A percentile compares a stretch with the other conserved stretches of the same genome.
Conservation (phyloP, 2,888 invertebrate genomes). For the Cataglyphis livida region DNA sequence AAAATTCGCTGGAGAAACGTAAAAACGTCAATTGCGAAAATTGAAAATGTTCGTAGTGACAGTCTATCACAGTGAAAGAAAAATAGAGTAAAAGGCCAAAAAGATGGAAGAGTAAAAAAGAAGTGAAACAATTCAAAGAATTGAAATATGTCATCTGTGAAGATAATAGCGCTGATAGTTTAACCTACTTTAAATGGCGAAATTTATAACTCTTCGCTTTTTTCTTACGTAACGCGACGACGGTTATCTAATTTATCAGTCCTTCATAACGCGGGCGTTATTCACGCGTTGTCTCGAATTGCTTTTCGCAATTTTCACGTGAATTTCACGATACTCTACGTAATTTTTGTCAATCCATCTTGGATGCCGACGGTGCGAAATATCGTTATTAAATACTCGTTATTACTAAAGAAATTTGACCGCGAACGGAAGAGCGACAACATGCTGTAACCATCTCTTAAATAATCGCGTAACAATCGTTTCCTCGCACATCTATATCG, state of each 20-base stretch:
- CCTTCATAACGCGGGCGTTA: conserved; percentile 18
- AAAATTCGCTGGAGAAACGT: not conserved
- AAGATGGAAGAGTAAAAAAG: not conserved
- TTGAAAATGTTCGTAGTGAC: not conserved
- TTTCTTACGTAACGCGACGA: conserved; percentile 67
- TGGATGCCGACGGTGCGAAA: conserved; percentile 54
- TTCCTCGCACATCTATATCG: not conserved
- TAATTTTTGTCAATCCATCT: not conserved
- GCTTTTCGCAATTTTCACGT: not conserved
- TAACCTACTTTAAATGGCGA: conserved; percentile 60
- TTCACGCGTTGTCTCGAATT: not conserved
- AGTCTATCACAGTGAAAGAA: not conserved
- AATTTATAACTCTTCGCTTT: conserved; percentile 54
- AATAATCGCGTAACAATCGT: not conserved
- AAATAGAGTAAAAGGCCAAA: not conserved
- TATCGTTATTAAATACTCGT: not conserved
- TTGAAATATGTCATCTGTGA: not conserved
- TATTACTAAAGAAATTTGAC: not conserved
- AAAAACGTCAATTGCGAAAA: not conserved
- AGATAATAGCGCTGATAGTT: conserved; percentile 53
- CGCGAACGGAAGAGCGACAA: not conserved
- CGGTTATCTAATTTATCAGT: conserved; percentile 72
- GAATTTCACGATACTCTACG: not conserved
- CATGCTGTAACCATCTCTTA: not conserved
- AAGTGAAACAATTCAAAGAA: not conserved